Percentiles rank a stretch among this genome's conserved stretches.
These are phyloP conservation scores for Liopterus haemorrhoidalis DNA, from an alignment of 2,888 invertebrate genomes.

Conservation along the genomic window DNA sequence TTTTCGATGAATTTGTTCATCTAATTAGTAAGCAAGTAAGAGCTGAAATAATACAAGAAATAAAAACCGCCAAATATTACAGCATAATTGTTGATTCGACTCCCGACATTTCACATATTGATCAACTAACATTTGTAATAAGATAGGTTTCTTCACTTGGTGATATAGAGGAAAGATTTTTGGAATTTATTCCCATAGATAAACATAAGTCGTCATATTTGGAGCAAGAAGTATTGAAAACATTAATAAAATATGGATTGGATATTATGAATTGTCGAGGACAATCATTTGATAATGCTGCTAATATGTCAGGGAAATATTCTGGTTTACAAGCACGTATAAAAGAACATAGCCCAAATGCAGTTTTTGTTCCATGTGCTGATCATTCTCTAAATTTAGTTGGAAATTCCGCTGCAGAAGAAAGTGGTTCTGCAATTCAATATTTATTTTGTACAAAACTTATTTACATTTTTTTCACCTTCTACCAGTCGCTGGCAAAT, in stretches of 20 bases:
- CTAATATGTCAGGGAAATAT: slow-evolving; percentile 4
- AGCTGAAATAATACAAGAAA: neutral
- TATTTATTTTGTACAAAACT: slow-evolving; percentile 5
- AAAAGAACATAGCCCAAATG: slow-evolving; percentile 6
- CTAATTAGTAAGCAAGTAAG: neutral
- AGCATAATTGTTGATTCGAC: slow-evolving; percentile 1
- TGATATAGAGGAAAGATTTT: neutral
- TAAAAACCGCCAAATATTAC: neutral
- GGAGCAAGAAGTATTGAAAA: neutral
- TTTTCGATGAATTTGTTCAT: slow-evolving; percentile 1
- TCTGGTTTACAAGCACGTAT: slow-evolving; percentile 4
- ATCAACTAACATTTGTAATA: neutral
- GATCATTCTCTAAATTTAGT: slow-evolving; percentile 3
- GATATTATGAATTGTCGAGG: slow-evolving; percentile 1
- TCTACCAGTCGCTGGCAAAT: slow-evolving; percentile 4
- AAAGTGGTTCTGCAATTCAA: neutral
- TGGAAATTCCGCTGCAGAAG: slow-evolving; percentile 6
- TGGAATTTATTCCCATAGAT: slow-evolving; percentile 1
- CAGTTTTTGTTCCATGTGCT: slow-evolving; percentile 3
- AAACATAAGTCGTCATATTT: neutral
- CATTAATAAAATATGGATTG: neutral
- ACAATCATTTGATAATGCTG: slow-evolving; percentile 5
- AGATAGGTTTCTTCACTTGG: neutral
- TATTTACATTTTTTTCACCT: slow-evolving; percentile 4
- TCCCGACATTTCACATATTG: neutral